Conservation (phyloP, 2,888 invertebrate genomes). For the Ennomos quercinarius region DNA sequence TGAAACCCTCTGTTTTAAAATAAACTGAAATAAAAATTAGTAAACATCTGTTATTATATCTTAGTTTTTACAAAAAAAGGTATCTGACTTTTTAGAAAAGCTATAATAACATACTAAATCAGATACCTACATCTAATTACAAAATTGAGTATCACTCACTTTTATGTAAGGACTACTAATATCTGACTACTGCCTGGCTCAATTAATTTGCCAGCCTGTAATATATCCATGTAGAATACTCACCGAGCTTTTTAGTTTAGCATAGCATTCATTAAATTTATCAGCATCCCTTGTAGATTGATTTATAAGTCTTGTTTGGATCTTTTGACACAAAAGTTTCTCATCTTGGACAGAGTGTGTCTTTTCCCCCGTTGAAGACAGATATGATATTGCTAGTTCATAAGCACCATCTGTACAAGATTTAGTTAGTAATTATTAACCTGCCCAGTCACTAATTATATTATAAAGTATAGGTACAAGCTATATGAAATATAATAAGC, state of each 20-base stretch:
- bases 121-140: too few relatives aligned
- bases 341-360: conserved; percentile 65
- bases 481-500: too few relatives aligned
- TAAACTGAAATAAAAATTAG: conserved; percentile 71
- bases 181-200: too few relatives aligned
- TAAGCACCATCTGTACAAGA: conserved; percentile 69
- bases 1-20: conserved; percentile 86
- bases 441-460: too few relatives aligned
- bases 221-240: conserved; percentile 44
- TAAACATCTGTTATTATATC: conserved; percentile 3
- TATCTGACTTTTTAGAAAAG: too few relatives aligned
- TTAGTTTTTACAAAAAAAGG: too few relatives aligned
- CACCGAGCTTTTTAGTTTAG: conserved; percentile 76
- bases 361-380: conserved; percentile 69
- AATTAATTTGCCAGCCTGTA: background rate
- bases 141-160: too few relatives aligned
- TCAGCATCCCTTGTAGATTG: conserved; percentile 70
- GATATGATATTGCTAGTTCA: conserved; percentile 76
- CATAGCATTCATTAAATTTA: conserved; percentile 77
- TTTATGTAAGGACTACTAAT: too few relatives aligned
- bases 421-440: too few relatives aligned
- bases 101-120: too few relatives aligned
- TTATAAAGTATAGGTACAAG: too few relatives aligned
- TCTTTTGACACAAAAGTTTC: conserved; percentile 73
- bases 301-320: conserved; percentile 62